phyloP scores from a whole-genome alignment of 2,888 invertebrate genomes.

The Clistopyga incitator region DNA sequence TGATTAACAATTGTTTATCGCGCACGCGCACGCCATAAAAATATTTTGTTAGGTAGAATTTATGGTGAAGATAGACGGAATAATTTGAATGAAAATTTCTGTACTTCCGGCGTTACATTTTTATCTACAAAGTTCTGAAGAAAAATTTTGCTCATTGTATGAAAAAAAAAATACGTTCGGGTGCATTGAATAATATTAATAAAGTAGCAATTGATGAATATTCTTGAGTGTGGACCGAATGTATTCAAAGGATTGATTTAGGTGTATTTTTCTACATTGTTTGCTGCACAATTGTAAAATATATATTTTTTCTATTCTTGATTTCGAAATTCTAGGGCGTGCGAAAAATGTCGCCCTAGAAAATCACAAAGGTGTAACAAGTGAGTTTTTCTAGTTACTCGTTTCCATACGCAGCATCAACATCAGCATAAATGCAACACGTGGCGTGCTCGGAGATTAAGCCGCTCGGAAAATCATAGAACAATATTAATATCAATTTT shows the following conservation, averaged over 20 bases:
- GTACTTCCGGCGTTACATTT: too few relatives aligned
- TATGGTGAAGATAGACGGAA: too few relatives aligned
- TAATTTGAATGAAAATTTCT: too few relatives aligned
- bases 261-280: too few relatives aligned
- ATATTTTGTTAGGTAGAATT: background rate
- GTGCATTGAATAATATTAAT: too few relatives aligned
- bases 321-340: constrained; percentile 64
- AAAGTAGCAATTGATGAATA: too few relatives aligned
- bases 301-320: constrained; percentile 77
- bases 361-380: constrained; percentile 59
- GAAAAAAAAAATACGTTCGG: too few relatives aligned
- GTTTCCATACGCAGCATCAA: background rate
- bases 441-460: constrained; percentile 5
- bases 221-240: too few relatives aligned
- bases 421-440: background rate
- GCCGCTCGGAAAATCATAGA: constrained; percentile 36
- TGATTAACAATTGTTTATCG: background rate
- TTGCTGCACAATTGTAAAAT: too few relatives aligned
- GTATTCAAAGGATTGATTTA: too few relatives aligned
- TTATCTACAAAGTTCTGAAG: too few relatives aligned
- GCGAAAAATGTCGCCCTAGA: constrained; percentile 80
- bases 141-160: too few relatives aligned
- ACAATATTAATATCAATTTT: constrained; percentile 18
- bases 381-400: background rate
- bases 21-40: background rate